Evolutionary conservation across 2,888 invertebrate species (phyloP), one percentile per base, ranked within the genome.

Genomic region (Diabrotica balteata): DNA sequence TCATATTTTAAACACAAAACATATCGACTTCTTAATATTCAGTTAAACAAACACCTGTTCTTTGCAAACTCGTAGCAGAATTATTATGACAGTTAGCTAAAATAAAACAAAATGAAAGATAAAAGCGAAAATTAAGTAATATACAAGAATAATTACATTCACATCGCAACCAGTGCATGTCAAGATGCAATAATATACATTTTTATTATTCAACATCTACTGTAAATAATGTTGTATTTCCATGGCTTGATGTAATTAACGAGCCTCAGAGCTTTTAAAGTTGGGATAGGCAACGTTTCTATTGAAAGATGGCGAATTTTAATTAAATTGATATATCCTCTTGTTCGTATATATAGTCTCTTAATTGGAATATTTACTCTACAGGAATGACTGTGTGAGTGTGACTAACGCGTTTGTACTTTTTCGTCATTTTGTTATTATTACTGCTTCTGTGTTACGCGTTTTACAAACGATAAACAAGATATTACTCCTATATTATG

Each of bases 221-320:
- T n/a, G 52, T 61, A 53, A 61, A 59, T 59, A 50, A 61, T 61
- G 53, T 61, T n/a, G n/a, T 7, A 51, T 61, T 61, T 61, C 53
- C 61, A 61, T 53, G 61, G 46, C 32, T 53, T 22, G 47, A n/a
- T 11, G 11, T 46, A n/a, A 61, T 61, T 61, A 61, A 17, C 44
- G 10, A 53, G 4, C 10, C n/a, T 53, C 32, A 32, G 32, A 32
- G 32, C 32, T 32, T 32, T 32, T 61, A 4, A 49, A 32, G 10
- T 51, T 22, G 61, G 46, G 53, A 61, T 61, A 61, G 61, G 45
- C 53, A 61, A 53, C 45, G n/a, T 8, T 17, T 8, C 45, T 53
- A 45, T 43, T 43, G n/a, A 59, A 60, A 52, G 52, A 51, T 50
- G 61, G 32, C 17, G 42, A 45, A 53, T 22, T 8, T 61, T 61